phyloP scores from a whole-genome alignment of 1,140 invertebrate species.

The Scaptodrosophila lebanonensis region DNA sequence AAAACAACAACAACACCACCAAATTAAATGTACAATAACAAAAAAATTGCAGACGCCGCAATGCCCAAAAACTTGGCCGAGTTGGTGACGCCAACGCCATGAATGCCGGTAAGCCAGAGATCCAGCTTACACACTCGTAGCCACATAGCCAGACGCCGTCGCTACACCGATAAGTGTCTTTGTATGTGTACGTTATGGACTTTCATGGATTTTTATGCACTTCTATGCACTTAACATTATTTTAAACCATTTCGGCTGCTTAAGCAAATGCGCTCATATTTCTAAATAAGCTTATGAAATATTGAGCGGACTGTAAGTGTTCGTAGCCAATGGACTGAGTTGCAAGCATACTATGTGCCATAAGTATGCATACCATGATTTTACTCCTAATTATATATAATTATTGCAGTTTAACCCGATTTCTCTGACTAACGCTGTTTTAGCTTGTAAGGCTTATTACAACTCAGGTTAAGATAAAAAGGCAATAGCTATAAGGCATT shows the following conservation, averaged over 20 bases:
- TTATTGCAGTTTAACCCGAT: too few species aligned
- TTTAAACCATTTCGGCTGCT: constrained; percentile 26
- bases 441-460: too few species aligned
- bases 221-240: constrained; percentile 35
- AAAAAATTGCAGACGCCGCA: constrained; percentile 37
- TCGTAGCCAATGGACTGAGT: too few species aligned
- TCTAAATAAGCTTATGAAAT: constrained; percentile 44
- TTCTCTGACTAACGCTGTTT: too few species aligned
- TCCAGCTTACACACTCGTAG: constrained; percentile 34
- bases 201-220: constrained; percentile 12
- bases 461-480: too few species aligned
- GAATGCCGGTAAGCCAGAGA: constrained; percentile 20
- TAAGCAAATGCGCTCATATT: constrained; percentile 47
- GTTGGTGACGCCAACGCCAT: constrained; percentile 39
- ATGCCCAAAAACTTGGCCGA: constrained; percentile 57
- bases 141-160: background rate
- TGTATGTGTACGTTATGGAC: background rate
- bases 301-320: constrained; percentile 26
- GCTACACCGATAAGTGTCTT: background rate
- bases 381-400: too few species aligned
- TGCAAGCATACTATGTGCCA: too few species aligned
- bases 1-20: constrained; percentile 6
- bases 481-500: too few species aligned
- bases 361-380: too few species aligned
- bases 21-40: constrained; percentile 20